Evolutionary conservation across 2,888 invertebrate species (phyloP).

Genomic region (Congeria kusceri): DNA sequence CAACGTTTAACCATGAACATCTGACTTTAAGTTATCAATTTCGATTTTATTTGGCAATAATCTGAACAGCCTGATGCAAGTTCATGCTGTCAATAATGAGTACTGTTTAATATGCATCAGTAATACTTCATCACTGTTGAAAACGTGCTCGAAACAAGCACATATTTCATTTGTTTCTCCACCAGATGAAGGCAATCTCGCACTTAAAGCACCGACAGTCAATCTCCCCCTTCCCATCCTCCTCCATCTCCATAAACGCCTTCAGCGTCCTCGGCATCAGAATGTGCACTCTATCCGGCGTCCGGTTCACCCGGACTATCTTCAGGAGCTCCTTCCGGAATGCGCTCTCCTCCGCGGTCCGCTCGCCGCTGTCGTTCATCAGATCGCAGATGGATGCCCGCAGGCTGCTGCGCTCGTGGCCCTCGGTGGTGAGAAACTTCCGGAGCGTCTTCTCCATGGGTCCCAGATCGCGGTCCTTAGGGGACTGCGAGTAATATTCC

Average conservation of each 20-base stretch:
- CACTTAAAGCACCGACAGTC: neutral
- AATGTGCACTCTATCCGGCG: constrained; percentile 11
- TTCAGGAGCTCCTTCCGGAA: constrained; percentile 26
- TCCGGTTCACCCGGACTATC: constrained; percentile 17
- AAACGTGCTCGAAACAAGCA: too few species aligned
- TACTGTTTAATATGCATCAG: too few species aligned
- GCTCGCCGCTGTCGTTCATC: neutral
- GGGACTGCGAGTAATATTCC: constrained; percentile 21
- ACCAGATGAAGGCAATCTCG: neutral
- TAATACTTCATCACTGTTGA: too few species aligned
- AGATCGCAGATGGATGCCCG: constrained; percentile 25
- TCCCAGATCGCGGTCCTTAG: constrained; percentile 37
- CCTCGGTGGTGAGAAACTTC: neutral
- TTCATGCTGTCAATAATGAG: too few species aligned
- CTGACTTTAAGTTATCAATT: too few species aligned
- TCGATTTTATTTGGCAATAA: too few species aligned
- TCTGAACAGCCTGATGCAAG: too few species aligned
- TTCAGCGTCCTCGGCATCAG: constrained; percentile 38
- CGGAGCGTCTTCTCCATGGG: constrained; percentile 45
- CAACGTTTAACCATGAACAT: too few species aligned
- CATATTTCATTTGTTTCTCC: too few species aligned
- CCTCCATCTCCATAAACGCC: constrained; percentile 37
- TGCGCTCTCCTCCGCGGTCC: neutral
- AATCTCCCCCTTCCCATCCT: neutral
- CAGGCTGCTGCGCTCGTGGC: neutral